A percentile compares a stretch with the other conserved stretches of the same genome.
Conservation (phyloP, 2,888 invertebrate species). For the Cephus nigrinus region DNA sequence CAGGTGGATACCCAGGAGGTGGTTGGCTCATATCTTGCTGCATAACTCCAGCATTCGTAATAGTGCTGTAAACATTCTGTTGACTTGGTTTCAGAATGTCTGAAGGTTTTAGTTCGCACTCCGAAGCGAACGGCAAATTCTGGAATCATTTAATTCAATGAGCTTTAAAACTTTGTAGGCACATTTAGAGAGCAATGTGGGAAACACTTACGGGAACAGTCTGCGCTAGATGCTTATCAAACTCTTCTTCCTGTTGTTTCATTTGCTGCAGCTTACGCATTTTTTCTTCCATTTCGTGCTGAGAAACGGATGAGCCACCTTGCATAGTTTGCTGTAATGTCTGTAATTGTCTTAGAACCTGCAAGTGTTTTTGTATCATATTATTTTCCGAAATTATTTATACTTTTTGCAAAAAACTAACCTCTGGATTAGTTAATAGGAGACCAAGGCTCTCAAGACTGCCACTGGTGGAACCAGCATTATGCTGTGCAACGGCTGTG, state of each 20-base stretch:
- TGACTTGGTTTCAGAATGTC: slow-evolving; percentile 58
- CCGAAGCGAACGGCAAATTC: slow-evolving; percentile 75
- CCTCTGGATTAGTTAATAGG: slow-evolving; percentile 62
- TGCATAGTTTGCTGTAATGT: slow-evolving; percentile 73
- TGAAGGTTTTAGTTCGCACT: slow-evolving; percentile 73
- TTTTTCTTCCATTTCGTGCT: slow-evolving; percentile 77
- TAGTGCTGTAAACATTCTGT: slow-evolving; percentile 41
- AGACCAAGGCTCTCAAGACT: slow-evolving; percentile 60
- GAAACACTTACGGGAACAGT: slow-evolving; percentile 73
- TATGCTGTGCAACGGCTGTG: slow-evolving; percentile 47
- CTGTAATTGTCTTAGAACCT: slow-evolving; percentile 90
- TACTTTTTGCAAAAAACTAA: slow-evolving; percentile 9
- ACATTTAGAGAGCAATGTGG: neutral
- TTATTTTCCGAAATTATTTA: slow-evolving; percentile 71
- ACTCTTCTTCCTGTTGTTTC: slow-evolving; percentile 80
- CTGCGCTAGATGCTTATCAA: slow-evolving; percentile 80
- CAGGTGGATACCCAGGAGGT: slow-evolving; percentile 69
- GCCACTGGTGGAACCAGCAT: slow-evolving; percentile 45
- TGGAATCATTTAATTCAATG: slow-evolving; percentile 50
- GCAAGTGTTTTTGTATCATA: neutral
- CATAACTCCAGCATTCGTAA: slow-evolving; percentile 48
- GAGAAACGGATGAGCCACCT: slow-evolving; percentile 62
- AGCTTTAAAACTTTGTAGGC: neutral
- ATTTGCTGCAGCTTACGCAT: slow-evolving; percentile 76
- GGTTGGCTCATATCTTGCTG: slow-evolving; percentile 68